These are phyloP conservation scores for Tortrix viridana DNA, from an alignment of 2,888 invertebrate genomes.

Conservation along the genomic window DNA sequence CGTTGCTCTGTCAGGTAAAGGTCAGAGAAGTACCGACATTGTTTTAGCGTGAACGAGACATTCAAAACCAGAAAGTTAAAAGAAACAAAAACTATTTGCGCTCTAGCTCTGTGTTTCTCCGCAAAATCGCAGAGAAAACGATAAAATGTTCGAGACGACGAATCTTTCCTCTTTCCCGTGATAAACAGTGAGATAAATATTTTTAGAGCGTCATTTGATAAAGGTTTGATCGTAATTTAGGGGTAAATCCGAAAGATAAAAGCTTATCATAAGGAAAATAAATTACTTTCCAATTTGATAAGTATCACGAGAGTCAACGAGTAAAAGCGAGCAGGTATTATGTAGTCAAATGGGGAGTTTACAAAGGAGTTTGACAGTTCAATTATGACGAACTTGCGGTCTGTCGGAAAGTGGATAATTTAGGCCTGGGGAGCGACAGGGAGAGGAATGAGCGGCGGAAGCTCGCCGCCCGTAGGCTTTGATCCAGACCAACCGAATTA, in stretches of 20 bases:
- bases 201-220: neutral
- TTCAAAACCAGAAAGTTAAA: constrained; percentile 13
- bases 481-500: neutral
- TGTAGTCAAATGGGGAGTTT: constrained; percentile 19
- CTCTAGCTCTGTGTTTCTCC: constrained; percentile 7
- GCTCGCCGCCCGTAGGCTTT: constrained; percentile 4
- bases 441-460: constrained; percentile 24
- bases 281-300: constrained; percentile 22
- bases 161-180: neutral
- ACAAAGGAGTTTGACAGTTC: constrained; percentile 30
- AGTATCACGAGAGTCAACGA: constrained; percentile 2
- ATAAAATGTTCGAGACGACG: constrained; percentile 1
- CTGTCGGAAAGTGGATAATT: constrained; percentile 17
- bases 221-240: neutral
- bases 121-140: constrained; percentile 9
- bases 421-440: constrained; percentile 18
- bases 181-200: neutral
- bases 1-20: constrained; percentile 17
- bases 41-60: neutral
- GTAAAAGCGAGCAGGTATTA: neutral
- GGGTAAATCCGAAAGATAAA: neutral
- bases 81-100: constrained; percentile 7
- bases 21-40: constrained; percentile 17
- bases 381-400: constrained; percentile 26
- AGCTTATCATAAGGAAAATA: constrained; percentile 20